Conservation (phyloP, 1,140 invertebrate species). For the Phthorimaea operculella region DNA sequence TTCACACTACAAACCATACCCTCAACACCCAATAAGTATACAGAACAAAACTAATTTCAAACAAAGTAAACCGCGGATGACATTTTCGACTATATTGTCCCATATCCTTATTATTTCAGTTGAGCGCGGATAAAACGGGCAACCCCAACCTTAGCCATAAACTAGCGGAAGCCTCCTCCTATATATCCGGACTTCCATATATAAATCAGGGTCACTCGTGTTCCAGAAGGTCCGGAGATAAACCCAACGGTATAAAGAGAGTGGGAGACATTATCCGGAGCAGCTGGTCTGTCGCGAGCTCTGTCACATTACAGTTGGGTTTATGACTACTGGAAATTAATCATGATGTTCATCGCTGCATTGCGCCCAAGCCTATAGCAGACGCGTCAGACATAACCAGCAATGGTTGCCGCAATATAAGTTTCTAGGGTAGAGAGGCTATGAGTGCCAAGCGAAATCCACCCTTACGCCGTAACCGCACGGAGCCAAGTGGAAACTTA, state of each 20-base stretch:
- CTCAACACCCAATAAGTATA: not conserved
- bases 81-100: conserved; percentile 18
- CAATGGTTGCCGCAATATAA: no score
- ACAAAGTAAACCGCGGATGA: conserved; percentile 18
- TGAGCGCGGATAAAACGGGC: conserved; percentile 21
- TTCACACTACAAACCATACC: not conserved
- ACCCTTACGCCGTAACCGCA: conserved; percentile 14
- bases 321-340: conserved; percentile 15
- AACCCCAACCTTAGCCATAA: conserved; percentile 32
- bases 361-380: no score
- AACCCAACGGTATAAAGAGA: conserved; percentile 34
- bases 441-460: conserved; percentile 16
- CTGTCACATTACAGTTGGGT: conserved; percentile 38
- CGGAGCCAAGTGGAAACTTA: conserved; percentile 26
- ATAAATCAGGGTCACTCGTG: conserved; percentile 45
- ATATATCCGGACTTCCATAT: conserved; percentile 46
- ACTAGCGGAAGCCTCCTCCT: conserved; percentile 29
- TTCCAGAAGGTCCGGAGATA: conserved; percentile 40
- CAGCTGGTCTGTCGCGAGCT: conserved; percentile 32
- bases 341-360: no score
- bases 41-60: conserved; percentile 5
- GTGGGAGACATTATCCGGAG: conserved; percentile 29
- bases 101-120: conserved; percentile 28
- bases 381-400: no score
- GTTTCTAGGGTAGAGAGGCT: no score